A percentile compares a stretch with the other conserved stretches of the same genome.
Conservation (phyloP, 2,113 vertebrate genomes). For the Atlantisia rogersi region DNA sequence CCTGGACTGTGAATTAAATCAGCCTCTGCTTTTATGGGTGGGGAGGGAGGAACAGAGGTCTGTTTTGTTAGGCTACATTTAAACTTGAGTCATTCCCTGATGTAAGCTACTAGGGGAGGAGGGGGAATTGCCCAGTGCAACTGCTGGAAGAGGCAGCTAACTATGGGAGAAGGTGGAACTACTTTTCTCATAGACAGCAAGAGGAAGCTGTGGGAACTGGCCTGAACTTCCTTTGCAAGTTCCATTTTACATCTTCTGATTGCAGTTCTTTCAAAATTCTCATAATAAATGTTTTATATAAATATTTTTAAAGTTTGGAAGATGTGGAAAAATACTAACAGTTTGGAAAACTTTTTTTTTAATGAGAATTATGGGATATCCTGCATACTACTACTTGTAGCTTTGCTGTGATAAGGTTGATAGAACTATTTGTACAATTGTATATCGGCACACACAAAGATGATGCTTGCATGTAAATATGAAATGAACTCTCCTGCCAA, state of each 20-base stretch:
- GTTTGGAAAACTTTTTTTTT: neutral
- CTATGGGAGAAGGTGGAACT: neutral
- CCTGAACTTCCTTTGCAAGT: neutral
- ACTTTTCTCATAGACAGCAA: neutral
- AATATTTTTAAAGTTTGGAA: neutral
- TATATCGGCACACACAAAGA: neutral
- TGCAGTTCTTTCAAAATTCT: neutral
- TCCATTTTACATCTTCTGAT: neutral
- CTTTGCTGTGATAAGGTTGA: neutral
- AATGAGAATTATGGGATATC: neutral
- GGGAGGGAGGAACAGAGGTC: neutral
- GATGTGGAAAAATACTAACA: neutral
- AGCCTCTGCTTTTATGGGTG: neutral
- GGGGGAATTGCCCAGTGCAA: accelerated
- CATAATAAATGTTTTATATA: neutral
- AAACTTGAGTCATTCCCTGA: neutral
- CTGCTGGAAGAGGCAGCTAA: neutral
- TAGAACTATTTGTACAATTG: neutral
- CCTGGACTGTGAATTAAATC: neutral
- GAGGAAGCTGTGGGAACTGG: neutral
- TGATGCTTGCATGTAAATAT: neutral
- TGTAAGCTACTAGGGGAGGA: neutral
- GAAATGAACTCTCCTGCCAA: neutral
- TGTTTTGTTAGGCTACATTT: neutral
- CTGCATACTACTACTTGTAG: neutral